These are phyloP conservation scores for Corynorhinus townsendii DNA, from an alignment of 2,113 vertebrate genomes.

Conservation along the genomic window DNA sequence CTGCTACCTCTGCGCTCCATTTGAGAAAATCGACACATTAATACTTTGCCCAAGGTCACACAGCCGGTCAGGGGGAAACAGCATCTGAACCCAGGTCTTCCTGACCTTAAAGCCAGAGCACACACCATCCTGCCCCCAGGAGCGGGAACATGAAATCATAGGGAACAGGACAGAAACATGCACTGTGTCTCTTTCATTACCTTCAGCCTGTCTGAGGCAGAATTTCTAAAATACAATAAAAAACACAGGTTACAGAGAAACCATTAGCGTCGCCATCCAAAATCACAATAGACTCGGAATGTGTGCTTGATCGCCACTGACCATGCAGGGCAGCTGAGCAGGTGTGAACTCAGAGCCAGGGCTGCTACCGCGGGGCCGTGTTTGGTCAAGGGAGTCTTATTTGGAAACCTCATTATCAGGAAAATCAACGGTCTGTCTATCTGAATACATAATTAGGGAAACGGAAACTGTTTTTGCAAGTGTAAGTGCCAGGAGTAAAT, in stretches of 20 bases:
- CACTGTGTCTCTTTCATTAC: background rate
- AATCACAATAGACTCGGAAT: background rate
- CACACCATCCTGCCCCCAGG: background rate
- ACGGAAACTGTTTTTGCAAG: background rate
- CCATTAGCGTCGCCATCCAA: background rate
- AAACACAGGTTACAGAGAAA: background rate
- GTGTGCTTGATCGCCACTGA: background rate
- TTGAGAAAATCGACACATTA: background rate
- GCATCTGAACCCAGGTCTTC: background rate
- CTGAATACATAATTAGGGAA: background rate
- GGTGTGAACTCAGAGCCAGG: background rate
- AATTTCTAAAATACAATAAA: conserved; percentile 2
- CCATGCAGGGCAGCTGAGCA: background rate
- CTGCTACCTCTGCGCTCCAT: background rate
- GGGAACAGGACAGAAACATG: background rate
- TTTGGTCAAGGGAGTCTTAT: background rate
- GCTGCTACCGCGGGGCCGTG: background rate
- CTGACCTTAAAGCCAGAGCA: background rate
- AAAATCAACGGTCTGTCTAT: background rate
- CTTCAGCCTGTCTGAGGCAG: background rate
- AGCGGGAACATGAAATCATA: background rate
- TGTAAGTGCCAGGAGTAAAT: background rate
- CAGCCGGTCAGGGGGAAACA: background rate
- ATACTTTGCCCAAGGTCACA: background rate
- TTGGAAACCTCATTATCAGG: background rate